These are phyloP conservation scores for Nebria brevicollis DNA, from an alignment of 2,888 invertebrate genomes.

Conservation along the genomic window DNA sequence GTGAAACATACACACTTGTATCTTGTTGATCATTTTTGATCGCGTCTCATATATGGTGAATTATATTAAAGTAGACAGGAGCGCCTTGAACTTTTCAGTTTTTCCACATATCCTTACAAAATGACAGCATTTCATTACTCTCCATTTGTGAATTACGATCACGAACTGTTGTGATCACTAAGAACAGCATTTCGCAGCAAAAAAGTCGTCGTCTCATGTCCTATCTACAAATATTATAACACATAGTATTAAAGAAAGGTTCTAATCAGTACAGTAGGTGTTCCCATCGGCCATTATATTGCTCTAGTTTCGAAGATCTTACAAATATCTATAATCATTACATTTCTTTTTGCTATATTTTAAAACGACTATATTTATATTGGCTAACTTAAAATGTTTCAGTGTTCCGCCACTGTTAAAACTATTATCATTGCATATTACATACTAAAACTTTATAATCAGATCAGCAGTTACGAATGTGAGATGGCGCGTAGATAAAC, in stretches of 20 bases:
- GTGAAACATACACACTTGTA: no score
- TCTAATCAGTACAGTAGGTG: slow-evolving; percentile 9
- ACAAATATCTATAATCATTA: not conserved
- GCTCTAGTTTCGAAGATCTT: not conserved
- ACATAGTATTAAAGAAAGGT: not conserved
- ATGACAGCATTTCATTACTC: slow-evolving; percentile 25
- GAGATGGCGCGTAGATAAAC: slow-evolving; percentile 5
- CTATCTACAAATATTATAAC: slow-evolving; percentile 15
- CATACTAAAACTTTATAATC: not conserved
- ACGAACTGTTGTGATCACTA: slow-evolving; percentile 11
- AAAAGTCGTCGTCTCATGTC: not conserved
- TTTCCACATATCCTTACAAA: not conserved
- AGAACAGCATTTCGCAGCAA: not conserved
- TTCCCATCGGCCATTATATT: not conserved
- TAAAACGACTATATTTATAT: not conserved
- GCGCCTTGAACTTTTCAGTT: slow-evolving; percentile 18
- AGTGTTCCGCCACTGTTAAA: not conserved
- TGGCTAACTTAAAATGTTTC: no score
- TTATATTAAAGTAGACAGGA: not conserved
- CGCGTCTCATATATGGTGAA: not conserved
- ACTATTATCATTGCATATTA: not conserved
- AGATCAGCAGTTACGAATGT: not conserved
- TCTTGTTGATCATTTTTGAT: not conserved
- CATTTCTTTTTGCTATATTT: not conserved
- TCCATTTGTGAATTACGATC: slow-evolving; percentile 24